Evolutionary conservation across 2,797 vertebrate species (phyloP).

Genomic region (Zalophus californianus): DNA sequence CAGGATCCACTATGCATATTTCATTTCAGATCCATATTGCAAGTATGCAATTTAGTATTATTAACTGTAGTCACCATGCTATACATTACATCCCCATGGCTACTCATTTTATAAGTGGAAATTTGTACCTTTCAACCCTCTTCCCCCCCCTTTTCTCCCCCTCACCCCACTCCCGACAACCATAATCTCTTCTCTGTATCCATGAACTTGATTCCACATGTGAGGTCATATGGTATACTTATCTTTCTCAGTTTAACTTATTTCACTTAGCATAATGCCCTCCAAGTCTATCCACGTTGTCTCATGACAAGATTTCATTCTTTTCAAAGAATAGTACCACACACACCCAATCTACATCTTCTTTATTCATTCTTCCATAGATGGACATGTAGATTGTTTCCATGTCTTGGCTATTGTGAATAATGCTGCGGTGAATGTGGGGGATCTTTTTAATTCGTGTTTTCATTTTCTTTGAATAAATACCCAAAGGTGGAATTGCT

Average conservation of each 20-base stretch:
- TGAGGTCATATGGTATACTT: neutral
- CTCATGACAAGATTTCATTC: neutral
- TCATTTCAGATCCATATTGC: neutral
- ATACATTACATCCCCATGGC: neutral
- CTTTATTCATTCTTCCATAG: neutral
- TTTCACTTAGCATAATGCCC: neutral
- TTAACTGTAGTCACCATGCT: neutral
- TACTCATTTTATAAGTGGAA: neutral
- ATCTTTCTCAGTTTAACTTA: neutral
- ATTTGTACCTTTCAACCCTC: neutral
- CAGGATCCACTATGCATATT: neutral
- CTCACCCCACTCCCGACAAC: neutral
- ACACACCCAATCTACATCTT: neutral
- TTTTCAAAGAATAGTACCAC: neutral
- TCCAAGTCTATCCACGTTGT: neutral
- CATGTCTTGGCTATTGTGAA: neutral
- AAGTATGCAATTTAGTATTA: conserved; percentile 5
- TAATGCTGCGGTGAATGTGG: neutral
- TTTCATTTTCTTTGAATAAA: neutral
- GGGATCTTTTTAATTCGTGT: neutral
- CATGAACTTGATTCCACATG: neutral
- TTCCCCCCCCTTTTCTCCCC: neutral
- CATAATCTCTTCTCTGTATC: neutral
- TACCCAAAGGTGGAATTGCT: neutral
- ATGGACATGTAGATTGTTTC: neutral